Percentiles rank a stretch among this genome's conserved stretches.
Conservation (phyloP, 2,888 invertebrate genomes). For the Himalopsyche anomala region DNA sequence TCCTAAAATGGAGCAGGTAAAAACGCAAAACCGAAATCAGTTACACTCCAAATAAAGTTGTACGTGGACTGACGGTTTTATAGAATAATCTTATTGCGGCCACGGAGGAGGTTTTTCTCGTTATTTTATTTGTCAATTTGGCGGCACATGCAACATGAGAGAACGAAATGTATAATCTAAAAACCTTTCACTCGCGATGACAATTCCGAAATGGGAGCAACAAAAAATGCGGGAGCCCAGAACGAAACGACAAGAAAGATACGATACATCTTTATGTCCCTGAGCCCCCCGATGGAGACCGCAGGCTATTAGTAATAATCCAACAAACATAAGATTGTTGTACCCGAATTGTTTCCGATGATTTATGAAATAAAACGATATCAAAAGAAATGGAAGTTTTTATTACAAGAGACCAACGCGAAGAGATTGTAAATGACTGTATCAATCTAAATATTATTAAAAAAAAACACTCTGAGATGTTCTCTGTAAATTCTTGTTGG, state of each 20-base stretch:
- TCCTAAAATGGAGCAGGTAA: constrained; percentile 4
- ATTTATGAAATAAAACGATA: neutral
- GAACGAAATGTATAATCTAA: constrained; percentile 47
- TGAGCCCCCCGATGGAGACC: neutral
- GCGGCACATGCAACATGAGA: constrained; percentile 54
- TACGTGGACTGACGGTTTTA: neutral
- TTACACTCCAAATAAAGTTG: constrained; percentile 38
- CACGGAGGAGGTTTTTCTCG: neutral
- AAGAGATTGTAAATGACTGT: too few relatives aligned
- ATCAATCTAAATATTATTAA: too few relatives aligned
- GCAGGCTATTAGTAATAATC: constrained; percentile 6
- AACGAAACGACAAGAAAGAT: constrained; percentile 24
- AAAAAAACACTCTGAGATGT: too few relatives aligned
- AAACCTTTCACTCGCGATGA: constrained; percentile 60
- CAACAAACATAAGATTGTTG: neutral
- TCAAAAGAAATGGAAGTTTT: neutral
- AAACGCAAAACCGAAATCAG: constrained; percentile 14
- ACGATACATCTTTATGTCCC: constrained; percentile 32
- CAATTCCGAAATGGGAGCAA: constrained; percentile 45
- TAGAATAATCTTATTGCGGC: neutral
- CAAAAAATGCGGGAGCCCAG: constrained; percentile 4
- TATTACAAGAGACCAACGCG: neutral
- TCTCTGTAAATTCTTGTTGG: too few relatives aligned
- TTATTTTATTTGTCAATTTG: constrained; percentile 44
- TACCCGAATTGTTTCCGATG: neutral